A percentile compares a stretch with the other conserved stretches of the same genome.
These are phyloP conservation scores for Caenorhabditis virilis DNA, from an alignment of 2,888 invertebrate genomes.

Conservation along the genomic window DNA sequence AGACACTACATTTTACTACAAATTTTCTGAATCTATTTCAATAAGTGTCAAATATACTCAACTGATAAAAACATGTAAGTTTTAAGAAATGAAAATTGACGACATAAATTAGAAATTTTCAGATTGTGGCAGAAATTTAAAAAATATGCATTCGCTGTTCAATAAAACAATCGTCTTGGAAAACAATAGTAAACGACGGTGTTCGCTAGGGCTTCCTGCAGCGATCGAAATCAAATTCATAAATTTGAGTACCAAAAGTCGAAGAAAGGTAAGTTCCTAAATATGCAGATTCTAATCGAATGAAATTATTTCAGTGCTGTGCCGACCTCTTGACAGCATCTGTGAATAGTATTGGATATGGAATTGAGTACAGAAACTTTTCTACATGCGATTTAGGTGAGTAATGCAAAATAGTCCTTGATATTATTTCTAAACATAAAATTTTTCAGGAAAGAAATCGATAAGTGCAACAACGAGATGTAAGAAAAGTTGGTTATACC, in stretches of 20 bases:
- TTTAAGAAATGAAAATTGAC: neutral
- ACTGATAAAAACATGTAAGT: neutral
- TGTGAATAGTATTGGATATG: too few species aligned
- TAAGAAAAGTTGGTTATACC: too few species aligned
- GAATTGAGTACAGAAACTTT: constrained; percentile 12
- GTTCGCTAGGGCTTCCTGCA: constrained; percentile 15
- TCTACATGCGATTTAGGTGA: constrained; percentile 23
- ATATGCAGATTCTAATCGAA: too few species aligned
- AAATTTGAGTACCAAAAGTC: constrained; percentile 3
- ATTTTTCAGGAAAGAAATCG: constrained; percentile 4
- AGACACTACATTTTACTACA: constrained; percentile 8
- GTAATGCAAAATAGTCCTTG: too few species aligned
- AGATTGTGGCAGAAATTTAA: neutral
- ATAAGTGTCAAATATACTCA: neutral
- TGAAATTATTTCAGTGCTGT: too few species aligned
- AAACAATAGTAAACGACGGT: neutral
- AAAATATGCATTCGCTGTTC: neutral
- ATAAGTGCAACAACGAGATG: too few species aligned
- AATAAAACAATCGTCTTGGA: neutral
- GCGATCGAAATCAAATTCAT: constrained; percentile 12
- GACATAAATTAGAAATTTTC: neutral
- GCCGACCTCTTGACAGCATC: constrained; percentile 22
- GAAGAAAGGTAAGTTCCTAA: too few species aligned
- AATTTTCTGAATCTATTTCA: neutral
- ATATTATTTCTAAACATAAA: too few species aligned